Evolutionary conservation across 2,888 invertebrate species (phyloP), one percentile per base, ranked within the genome.

Genomic region (Aradus depressus): DNA sequence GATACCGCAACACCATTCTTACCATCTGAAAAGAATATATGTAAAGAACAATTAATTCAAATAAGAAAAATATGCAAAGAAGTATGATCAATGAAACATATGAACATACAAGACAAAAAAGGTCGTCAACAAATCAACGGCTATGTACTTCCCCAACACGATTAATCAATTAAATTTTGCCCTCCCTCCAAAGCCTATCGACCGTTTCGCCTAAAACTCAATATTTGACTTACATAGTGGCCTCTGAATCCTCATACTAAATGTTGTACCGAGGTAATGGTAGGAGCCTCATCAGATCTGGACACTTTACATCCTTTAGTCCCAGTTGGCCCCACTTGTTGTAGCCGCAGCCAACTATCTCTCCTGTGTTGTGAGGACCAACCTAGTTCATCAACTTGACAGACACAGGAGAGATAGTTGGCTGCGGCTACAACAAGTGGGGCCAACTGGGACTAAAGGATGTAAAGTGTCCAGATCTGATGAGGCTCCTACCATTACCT

Each of bases 281-380:
- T 2, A 65, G 44, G 54, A 66, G 66, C 19, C 48, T 60, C 51
- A 60, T 58, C 5, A 35, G 12, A 8, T 49, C 43, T 6, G 53
- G 50, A 22, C 48, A 48, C 3, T 56, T 49, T 16, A 58, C 52
- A 10, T 54, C 56, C 2, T 60, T 38, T 26, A 60, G 60, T 6
- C 81, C 83, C 39, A 91, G 66, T 63, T 91, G 90, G 1, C 84
- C 84, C 68, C 88, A 85, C 61, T 78, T 79, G 68, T 89, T 89
- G 73, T 80, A 84, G 12, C 91, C 92, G 64, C 79, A 74, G 1
- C 82, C 81, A 77, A 80, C 83, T 12, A 90, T 63, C 28, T 74
- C 67, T 14, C 78, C 76, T n/a, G n/a, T n/a, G n/a, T 32, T 62
- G 63, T 8, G 32, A 34, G 21, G 16, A 23, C n/a, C n/a, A n/a